These are phyloP conservation scores for Vultur gryphus DNA, from an alignment of 2,797 vertebrate species.

Conservation along the genomic window DNA sequence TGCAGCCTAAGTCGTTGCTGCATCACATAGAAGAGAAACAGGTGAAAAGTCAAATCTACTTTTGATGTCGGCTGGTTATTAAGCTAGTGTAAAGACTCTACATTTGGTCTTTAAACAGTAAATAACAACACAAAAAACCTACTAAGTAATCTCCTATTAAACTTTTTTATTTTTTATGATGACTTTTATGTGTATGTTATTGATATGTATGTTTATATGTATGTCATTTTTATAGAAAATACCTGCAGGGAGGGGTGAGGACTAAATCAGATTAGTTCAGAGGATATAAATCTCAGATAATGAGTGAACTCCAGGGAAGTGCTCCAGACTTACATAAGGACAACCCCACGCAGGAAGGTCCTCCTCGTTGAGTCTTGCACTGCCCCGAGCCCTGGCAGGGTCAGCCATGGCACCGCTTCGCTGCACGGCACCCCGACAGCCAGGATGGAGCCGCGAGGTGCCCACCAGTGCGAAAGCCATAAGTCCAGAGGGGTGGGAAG, in stretches of 20 bases:
- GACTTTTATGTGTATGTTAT: background rate
- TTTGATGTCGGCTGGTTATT: background rate
- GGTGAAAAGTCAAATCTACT: background rate
- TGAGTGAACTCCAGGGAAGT: background rate
- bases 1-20: background rate
- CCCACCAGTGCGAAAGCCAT: fast-evolving
- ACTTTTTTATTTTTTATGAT: background rate
- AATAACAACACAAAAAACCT: background rate
- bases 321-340: background rate
- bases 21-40: background rate
- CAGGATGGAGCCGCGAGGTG: fast-evolving
- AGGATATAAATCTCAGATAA: background rate
- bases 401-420: fast-evolving
- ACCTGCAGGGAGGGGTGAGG: background rate
- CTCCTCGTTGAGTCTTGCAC: background rate
- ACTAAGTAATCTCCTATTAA: background rate
- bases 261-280: background rate
- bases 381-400: fast-evolving
- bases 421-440: fast-evolving
- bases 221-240: background rate
- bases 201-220: background rate
- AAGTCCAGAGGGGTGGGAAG: background rate
- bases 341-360: fast-evolving
- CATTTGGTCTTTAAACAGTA: background rate
- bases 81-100: background rate